Base-by-base conservation (phyloP, 2,797 vertebrate species). In the Acestrorhynchus altus region DNA sequence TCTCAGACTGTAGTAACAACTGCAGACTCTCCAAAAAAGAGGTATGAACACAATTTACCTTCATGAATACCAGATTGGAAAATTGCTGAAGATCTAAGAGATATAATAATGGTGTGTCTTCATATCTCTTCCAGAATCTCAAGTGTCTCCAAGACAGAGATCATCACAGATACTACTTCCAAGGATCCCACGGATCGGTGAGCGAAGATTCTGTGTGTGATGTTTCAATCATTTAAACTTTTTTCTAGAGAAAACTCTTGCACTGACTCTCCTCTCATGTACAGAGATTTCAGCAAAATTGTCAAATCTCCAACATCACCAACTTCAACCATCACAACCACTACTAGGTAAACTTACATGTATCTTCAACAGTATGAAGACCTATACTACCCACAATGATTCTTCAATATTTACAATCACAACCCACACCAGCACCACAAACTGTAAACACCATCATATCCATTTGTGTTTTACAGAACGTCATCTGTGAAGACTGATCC, bases 291-390 rank as follows among this genome's bases (percentile, higher is more conserved):
- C 8, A 86, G 65, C 24, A 77, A 85, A 61, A 44, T 61, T 44
- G 42, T 24, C 24, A 26, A 67, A 49, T 42, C 75, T 22, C 31
- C 76, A 31, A 49, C 67, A 9, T 84, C 84, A 0, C 79, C 86
- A 1, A 73, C 81, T 16, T 87, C 80, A 52, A 57, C 74, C 68
- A 87, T 70, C 24, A 81, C 46, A 22, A 89, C 59, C 70, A 66
- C 26, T 49, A 81, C 40, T 78, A 91, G 91, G 93, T 94, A 88
- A 84, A 74, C 31, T 35, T 35, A 35, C n/a, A n/a, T 35, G 57
- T 4, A 63, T 73, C n/a, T n/a, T n/a, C 47, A 52, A 56, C n/a
- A 83, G 74, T 70, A 78, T 65, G 85, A 91, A 79, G 72, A 88
- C 81, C 0, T 90, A 89, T 79, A 73, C 70, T 35, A 74, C n/a